Conservation (phyloP, 2,888 invertebrate genomes). For the Mythimna vitellina region DNA sequence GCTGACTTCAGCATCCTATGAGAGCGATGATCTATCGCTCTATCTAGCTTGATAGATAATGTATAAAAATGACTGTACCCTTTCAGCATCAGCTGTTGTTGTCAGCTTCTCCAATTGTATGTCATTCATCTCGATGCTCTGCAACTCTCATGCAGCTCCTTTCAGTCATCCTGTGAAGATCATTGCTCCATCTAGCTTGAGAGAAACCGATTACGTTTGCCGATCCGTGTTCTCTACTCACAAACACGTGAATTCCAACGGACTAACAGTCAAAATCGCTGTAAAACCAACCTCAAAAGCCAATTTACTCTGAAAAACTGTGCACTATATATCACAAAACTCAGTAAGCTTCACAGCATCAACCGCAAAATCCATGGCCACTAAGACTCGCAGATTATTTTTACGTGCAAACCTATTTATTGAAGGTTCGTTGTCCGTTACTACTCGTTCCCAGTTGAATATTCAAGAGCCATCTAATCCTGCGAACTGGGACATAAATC, state of each 20-base stretch:
- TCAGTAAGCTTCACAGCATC: not conserved
- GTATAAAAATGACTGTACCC: not conserved
- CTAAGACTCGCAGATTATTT: constrained; percentile 36
- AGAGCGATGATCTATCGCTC: too few relatives aligned
- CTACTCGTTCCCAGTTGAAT: constrained; percentile 56
- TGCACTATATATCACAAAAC: not conserved
- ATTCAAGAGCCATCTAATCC: constrained; percentile 61
- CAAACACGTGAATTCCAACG: not conserved
- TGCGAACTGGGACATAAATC: constrained; percentile 44
- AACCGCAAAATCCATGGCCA: not conserved
- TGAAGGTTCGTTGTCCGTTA: constrained; percentile 43
- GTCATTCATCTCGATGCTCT: not conserved
- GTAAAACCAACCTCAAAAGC: not conserved
- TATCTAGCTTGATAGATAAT: too few relatives aligned
- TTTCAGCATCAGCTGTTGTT: not conserved
- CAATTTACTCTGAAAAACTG: not conserved
- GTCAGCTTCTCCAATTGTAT: not conserved
- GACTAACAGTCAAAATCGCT: not conserved
- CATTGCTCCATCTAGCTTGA: not conserved
- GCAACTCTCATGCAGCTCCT: not conserved
- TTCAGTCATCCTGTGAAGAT: not conserved
- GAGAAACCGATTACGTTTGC: not conserved
- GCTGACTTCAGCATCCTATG: too few relatives aligned
- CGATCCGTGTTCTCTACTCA: not conserved
- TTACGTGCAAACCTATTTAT: constrained; percentile 53